These are phyloP conservation scores for Xyrichtys novacula DNA, from an alignment of 2,797 vertebrate genomes.

Conservation along the genomic window DNA sequence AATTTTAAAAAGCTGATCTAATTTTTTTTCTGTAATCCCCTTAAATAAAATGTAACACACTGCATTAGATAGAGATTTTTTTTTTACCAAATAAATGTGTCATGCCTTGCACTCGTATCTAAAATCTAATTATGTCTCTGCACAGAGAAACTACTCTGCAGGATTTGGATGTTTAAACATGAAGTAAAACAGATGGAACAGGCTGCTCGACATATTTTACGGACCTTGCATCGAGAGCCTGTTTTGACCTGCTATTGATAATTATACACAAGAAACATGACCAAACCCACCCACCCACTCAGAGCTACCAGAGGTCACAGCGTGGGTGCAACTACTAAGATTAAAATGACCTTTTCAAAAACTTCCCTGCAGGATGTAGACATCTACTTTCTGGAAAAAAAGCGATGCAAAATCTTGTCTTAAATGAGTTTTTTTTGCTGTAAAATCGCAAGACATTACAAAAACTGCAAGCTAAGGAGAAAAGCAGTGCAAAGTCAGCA, in stretches of 20 bases:
- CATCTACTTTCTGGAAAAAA: conserved; percentile 7
- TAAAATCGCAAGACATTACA: conserved; percentile 56
- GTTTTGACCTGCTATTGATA: conserved; percentile 18
- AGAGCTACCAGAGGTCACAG: conserved; percentile 7
- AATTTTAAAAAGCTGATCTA: conserved; percentile 3
- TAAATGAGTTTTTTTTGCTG: conserved; percentile 60
- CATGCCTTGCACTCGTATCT: conserved; percentile 14
- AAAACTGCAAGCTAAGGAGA: conserved; percentile 67
- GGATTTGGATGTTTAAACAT: conserved; percentile 32
- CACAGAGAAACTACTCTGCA: conserved; percentile 13
- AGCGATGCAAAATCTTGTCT: conserved; percentile 19
- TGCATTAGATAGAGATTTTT: conserved; percentile 1
- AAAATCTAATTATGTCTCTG: conserved; percentile 33
- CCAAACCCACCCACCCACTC: background rate
- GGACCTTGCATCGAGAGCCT: conserved; percentile 2
- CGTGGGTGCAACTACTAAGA: conserved; percentile 1
- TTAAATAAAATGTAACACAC: conserved; percentile 30
- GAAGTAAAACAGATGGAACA: conserved; percentile 32
- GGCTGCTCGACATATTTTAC: conserved; percentile 25
- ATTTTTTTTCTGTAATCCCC: conserved; percentile 28
- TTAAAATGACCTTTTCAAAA: conserved; percentile 14
- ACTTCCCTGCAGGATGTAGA: conserved; percentile 11
- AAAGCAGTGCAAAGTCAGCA: conserved; percentile 66
- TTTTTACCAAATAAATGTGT: conserved; percentile 16
- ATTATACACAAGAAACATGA: conserved; percentile 25